A percentile compares a stretch with the other conserved stretches of the same genome.
phyloP scores from a whole-genome alignment of 2,888 invertebrate species.

The Mantis religiosa region DNA sequence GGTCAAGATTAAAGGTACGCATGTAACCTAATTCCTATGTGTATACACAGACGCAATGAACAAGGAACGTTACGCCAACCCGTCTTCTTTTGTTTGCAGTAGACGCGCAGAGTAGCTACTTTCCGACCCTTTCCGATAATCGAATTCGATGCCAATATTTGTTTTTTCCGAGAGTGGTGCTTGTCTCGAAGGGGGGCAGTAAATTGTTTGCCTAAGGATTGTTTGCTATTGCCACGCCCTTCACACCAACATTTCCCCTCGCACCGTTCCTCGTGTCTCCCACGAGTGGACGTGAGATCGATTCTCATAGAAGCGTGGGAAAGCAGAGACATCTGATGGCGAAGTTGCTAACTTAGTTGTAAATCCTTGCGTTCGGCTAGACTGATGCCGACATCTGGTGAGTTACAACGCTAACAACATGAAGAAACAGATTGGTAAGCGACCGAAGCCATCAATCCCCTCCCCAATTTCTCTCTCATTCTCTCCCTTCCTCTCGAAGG shows the following conservation, averaged over 20 bases:
- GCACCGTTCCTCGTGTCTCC: background rate
- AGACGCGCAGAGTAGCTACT: background rate
- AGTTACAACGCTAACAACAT: background rate
- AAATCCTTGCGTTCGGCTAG: background rate
- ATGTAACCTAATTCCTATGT: background rate
- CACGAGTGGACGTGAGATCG: background rate
- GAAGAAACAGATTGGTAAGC: background rate
- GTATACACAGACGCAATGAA: background rate
- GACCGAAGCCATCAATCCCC: background rate
- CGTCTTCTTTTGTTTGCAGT: background rate
- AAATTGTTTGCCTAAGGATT: background rate
- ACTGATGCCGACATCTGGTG: constrained; percentile 1
- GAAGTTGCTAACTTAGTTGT: background rate
- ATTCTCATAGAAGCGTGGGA: background rate
- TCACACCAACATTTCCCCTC: background rate
- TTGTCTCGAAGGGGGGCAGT: background rate
- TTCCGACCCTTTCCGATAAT: background rate
- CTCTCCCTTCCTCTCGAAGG: background rate
- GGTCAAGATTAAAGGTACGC: background rate
- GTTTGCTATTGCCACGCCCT: constrained; percentile 1
- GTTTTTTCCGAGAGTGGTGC: background rate
- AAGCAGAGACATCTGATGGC: constrained; percentile 1
- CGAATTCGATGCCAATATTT: constrained; percentile 5
- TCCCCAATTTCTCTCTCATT: background rate
- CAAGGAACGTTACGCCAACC: background rate